A percentile compares a stretch with the other conserved stretches of the same genome.
Evolutionary conservation across 2,113 vertebrate genomes (phyloP).

Genomic region (Bubo bubo): DNA sequence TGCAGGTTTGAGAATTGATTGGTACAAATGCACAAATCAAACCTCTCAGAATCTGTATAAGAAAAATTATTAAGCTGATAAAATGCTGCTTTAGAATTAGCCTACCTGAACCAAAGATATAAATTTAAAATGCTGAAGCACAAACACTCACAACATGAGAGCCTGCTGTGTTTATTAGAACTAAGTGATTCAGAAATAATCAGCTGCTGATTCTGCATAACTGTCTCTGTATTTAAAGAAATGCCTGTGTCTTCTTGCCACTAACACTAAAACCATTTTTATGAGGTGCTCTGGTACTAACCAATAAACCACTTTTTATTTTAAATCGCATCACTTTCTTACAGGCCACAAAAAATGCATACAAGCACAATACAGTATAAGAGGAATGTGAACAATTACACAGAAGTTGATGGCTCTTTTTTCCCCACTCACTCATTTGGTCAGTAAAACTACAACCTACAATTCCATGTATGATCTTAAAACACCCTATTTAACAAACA

Average conservation of each 20-base stretch:
- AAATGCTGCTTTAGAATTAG: slow-evolving; percentile 4
- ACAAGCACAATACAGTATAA: neutral
- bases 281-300: slow-evolving; percentile 38
- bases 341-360: slow-evolving; percentile 6
- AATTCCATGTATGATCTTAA: neutral
- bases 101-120: neutral
- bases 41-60: neutral
- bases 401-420: neutral
- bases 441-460: neutral
- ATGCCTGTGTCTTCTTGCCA: neutral
- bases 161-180: slow-evolving; percentile 41
- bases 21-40: neutral
- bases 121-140: slow-evolving; percentile 37
- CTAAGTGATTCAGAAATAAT: slow-evolving; percentile 29
- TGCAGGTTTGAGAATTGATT: neutral
- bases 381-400: neutral
- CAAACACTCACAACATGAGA: neutral
- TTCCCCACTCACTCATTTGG: neutral
- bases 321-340: neutral
- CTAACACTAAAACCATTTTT: slow-evolving; percentile 50
- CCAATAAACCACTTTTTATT: neutral
- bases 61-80: neutral
- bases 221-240: neutral
- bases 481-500: neutral
- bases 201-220: slow-evolving; percentile 44